These are phyloP conservation scores for Meandrina meandrites DNA, from an alignment of 92 coral and sea anemone species.

Conservation along the genomic window DNA sequence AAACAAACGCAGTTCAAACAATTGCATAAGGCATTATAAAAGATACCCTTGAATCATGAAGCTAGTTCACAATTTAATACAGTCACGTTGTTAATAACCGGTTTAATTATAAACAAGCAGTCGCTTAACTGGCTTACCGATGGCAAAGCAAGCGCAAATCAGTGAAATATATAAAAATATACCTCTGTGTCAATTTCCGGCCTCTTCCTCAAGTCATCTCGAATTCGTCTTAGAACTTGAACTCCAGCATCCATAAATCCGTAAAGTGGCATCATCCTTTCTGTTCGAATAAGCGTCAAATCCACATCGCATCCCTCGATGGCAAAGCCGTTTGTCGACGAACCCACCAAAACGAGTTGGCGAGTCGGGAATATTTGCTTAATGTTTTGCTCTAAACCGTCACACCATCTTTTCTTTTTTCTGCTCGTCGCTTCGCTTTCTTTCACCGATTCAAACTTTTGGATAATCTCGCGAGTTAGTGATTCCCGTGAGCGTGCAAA, in stretches of 20 bases:
- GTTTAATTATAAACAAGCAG: neutral
- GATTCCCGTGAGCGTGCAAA: slow-evolving; percentile 4
- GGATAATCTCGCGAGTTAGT: slow-evolving; percentile 32
- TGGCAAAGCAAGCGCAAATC: neutral
- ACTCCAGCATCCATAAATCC: neutral
- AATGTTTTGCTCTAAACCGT: slow-evolving; percentile 30
- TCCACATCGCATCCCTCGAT: slow-evolving; percentile 66
- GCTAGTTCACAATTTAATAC: no score
- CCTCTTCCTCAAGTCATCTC: neutral
- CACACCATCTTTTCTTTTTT: slow-evolving; percentile 52
- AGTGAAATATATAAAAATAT: neutral
- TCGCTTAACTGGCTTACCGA: neutral
- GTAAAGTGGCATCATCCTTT: neutral
- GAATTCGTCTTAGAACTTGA: slow-evolving; percentile 32
- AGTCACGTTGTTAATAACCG: no score
- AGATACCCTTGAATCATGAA: no score
- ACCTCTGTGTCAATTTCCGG: slow-evolving; percentile 18
- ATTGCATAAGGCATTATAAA: no score
- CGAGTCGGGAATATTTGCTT: slow-evolving; percentile 31
- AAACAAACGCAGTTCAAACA: no score
- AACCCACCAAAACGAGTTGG: slow-evolving; percentile 58
- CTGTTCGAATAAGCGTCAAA: slow-evolving; percentile 44
- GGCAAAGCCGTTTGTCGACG: slow-evolving; percentile 57
- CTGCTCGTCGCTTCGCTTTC: slow-evolving; percentile 39
- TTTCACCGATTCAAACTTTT: slow-evolving; percentile 42